Conservation (phyloP, 2,888 invertebrate species). For the Diplazon laetatorius region DNA sequence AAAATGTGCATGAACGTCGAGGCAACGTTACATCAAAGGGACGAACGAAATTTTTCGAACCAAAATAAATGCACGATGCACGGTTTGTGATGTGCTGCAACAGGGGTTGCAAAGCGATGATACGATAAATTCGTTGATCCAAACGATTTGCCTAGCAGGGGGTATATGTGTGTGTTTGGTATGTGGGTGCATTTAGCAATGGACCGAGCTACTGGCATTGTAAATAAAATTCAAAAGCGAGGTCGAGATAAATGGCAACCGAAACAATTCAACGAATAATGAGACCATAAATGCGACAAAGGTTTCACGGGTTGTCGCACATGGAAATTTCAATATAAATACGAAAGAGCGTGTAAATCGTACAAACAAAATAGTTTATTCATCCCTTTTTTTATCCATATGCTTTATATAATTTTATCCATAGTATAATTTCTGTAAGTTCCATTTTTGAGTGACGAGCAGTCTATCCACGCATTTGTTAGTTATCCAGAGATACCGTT, state of each 20-base stretch:
- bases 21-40: background rate
- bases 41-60: background rate
- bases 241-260: slow-evolving; percentile 9
- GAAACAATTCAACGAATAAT: slow-evolving; percentile 5
- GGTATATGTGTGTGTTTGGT: background rate
- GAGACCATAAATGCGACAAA: slow-evolving; percentile 12
- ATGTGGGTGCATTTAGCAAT: background rate
- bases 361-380: too few species aligned
- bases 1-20: background rate
- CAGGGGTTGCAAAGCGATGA: background rate
- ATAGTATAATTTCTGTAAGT: too few species aligned
- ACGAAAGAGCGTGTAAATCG: too few species aligned
- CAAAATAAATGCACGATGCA: background rate
- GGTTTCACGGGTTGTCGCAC: background rate
- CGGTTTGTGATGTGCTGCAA: background rate
- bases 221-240: background rate
- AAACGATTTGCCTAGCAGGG: too few species aligned
- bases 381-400: too few species aligned
- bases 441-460: too few species aligned
- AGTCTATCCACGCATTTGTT: too few species aligned
- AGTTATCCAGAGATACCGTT: too few species aligned
- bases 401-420: too few species aligned
- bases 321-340: background rate
- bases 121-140: background rate
- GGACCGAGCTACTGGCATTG: background rate